A percentile compares a stretch with the other conserved stretches of the same genome.
Evolutionary conservation across 2,797 vertebrate genomes (phyloP).

Genomic region (Tiaroga cobitis): DNA sequence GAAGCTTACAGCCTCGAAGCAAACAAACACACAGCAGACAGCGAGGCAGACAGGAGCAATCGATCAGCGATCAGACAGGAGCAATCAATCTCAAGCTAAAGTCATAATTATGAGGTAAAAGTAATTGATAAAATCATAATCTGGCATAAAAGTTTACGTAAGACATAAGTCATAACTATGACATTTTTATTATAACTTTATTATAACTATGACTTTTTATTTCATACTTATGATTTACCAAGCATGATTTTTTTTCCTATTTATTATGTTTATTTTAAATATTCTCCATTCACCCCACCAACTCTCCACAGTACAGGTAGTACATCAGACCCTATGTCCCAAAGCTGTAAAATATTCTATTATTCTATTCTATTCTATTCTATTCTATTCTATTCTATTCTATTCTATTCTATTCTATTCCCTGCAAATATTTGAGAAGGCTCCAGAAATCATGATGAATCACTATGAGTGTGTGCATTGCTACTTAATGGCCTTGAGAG

Average conservation of each 20-base stretch:
- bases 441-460: not conserved
- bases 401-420: not conserved
- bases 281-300: not conserved
- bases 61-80: too few relatives aligned
- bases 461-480: slow-evolving; percentile 46
- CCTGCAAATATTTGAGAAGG: not conserved
- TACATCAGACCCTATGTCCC: not conserved
- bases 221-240: not conserved
- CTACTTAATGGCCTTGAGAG: slow-evolving; percentile 62
- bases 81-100: too few relatives aligned
- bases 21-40: too few relatives aligned
- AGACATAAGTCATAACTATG: not conserved
- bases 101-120: too few relatives aligned
- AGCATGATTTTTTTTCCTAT: not conserved
- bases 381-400: not conserved
- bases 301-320: not conserved
- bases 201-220: not conserved
- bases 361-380: not conserved
- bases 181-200: not conserved
- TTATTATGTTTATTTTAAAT: not conserved
- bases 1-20: too few relatives aligned
- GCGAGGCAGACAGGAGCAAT: too few relatives aligned
- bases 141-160: not conserved
- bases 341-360: not conserved
- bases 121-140: too few relatives aligned